Evolutionary conservation across 2,888 invertebrate genomes (phyloP), one percentile per base, ranked within the genome.

Genomic region (Perizoma flavofasciatum): DNA sequence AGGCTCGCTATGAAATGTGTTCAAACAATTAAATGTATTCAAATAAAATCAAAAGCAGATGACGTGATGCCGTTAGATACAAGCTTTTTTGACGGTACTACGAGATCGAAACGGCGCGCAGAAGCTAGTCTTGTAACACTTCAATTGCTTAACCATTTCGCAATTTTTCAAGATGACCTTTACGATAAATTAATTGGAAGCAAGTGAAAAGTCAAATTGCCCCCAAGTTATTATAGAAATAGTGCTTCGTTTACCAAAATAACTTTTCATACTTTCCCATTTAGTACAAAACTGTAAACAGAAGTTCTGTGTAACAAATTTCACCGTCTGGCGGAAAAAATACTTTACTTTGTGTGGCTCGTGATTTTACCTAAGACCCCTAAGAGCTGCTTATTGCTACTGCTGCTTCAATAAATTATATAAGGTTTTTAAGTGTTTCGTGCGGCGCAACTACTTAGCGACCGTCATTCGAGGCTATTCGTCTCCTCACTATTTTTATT

Each of bases 111-210:
- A 3, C 37, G 6, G 37, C 37, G 5, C 0, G 41, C n/a, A 41
- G n/a, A 7, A 41, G 41, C 41, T 41, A 41, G 41, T n/a, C 22
- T 22, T 22, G 22, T 22, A 22, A 22, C 22, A 41, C 9, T n/a
- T n/a, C 1, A 35, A 41, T 37, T 22, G 45, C 10, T 49, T 50
- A 51, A 43, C 43, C 39, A 49, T 55, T 50, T 49, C 41, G 49
- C 51, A 63, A 61, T 61, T 61, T 59, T 49, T 46, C 40, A 40
- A 37, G 66, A 62, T 67, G 65, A 55, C 63, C 63, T 63, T 59
- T 60, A 45, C 9, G 65, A 59, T 65, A 68, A 53, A 11, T 22
- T 66, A 60, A 62, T 66, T 68, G 68, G 61, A 57, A 60, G 61
- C 52, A 53, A 39, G 40, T 41, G 49, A 45, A 50, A 22, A 55